These are phyloP conservation scores for Palloptera scutellata DNA, from an alignment of 2,888 invertebrate species.

Conservation along the genomic window DNA sequence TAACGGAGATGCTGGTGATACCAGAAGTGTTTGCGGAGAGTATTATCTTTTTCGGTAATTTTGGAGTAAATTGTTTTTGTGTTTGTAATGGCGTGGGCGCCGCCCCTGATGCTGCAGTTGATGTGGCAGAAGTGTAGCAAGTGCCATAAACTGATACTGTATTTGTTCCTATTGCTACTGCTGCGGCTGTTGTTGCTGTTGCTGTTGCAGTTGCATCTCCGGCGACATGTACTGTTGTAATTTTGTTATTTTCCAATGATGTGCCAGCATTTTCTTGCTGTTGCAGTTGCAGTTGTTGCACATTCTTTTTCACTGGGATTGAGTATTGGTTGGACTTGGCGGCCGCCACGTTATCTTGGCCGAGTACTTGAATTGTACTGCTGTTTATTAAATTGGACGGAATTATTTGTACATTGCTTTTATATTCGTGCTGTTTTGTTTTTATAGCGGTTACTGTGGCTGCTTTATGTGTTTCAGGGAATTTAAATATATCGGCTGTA, in stretches of 20 bases:
- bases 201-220: slow-evolving; percentile 42
- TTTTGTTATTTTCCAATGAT: slow-evolving; percentile 45
- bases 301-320: slow-evolving; percentile 51
- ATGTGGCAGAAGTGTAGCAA: slow-evolving; percentile 35
- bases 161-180: slow-evolving; percentile 31
- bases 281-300: slow-evolving; percentile 34
- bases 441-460: slow-evolving; percentile 35
- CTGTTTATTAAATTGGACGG: slow-evolving; percentile 60
- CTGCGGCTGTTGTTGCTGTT: slow-evolving; percentile 29
- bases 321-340: slow-evolving; percentile 54
- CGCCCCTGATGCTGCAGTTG: slow-evolving; percentile 33
- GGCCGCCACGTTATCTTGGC: slow-evolving; percentile 40
- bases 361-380: slow-evolving; percentile 58
- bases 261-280: not conserved
- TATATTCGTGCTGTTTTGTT: slow-evolving; percentile 53
- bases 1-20: slow-evolving; percentile 60
- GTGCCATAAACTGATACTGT: slow-evolving; percentile 42
- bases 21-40: slow-evolving; percentile 60
- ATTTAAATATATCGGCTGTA: slow-evolving; percentile 58
- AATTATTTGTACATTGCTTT: slow-evolving; percentile 65
- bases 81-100: slow-evolving; percentile 27
- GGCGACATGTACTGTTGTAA: slow-evolving; percentile 59
- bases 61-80: slow-evolving; percentile 48
- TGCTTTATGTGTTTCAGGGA: slow-evolving; percentile 55
- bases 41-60: slow-evolving; percentile 59